A percentile compares a stretch with the other conserved stretches of the same genome.
Conservation (phyloP, 2,888 invertebrate species). For the Phasia obesa region DNA sequence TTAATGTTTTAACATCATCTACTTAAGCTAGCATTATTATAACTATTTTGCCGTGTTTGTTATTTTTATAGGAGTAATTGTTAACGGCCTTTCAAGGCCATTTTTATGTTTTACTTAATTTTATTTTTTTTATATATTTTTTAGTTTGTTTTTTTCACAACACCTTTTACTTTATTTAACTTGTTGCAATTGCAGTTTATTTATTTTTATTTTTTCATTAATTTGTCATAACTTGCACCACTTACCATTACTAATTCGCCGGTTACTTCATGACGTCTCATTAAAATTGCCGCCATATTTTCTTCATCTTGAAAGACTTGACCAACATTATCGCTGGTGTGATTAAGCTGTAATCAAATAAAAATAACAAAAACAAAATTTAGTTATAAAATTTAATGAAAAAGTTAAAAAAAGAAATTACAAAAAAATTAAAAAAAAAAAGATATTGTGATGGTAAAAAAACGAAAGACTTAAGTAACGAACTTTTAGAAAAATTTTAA, state of each 20-base stretch:
- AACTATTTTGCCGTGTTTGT: neutral
- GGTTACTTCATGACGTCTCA: constrained; percentile 90
- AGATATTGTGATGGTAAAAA: neutral
- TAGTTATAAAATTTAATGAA: neutral
- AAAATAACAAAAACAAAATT: constrained; percentile 17
- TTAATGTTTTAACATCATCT: constrained; percentile 48
- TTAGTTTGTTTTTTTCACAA: neutral
- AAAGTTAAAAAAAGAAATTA: neutral
- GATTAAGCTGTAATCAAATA: constrained; percentile 83
- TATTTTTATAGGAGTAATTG: constrained; percentile 45
- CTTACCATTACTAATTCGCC: constrained; percentile 94
- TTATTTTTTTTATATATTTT: constrained; percentile 22
- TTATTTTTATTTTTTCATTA: neutral
- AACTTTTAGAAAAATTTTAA: neutral
- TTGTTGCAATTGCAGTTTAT: neutral
- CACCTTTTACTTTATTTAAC: constrained; percentile 39
- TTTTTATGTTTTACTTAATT: too few relatives aligned
- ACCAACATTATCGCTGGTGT: constrained; percentile 86
- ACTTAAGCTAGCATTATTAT: constrained; percentile 3
- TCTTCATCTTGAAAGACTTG: constrained; percentile 94
- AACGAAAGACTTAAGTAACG: constrained; percentile 31
- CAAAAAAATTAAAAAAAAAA: neutral
- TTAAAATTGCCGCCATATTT: constrained; percentile 93
- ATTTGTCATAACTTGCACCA: constrained; percentile 77
- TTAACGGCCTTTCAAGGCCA: constrained; percentile 67